Evolutionary conservation across 2,113 vertebrate genomes (phyloP).

Genomic region (Rattus norvegicus): GRCr8 NC_086025.1:136151501-136152000

Average conservation of each 20-base stretch:
- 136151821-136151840: background rate
- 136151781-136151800: background rate
- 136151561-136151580: background rate
- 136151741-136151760: background rate
- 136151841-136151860: background rate
- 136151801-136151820: background rate
- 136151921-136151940: background rate
- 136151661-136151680: background rate
- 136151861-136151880: background rate
- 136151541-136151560: background rate
- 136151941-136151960: background rate
- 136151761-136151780: background rate
- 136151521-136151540: background rate
- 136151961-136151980: slow-evolving; percentile 71
- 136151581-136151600: background rate
- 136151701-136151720: background rate
- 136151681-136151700: background rate
- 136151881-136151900: background rate
- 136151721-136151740: background rate
- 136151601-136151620: background rate
- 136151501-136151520: background rate
- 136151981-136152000: slow-evolving; percentile 74
- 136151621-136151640: background rate
- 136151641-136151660: background rate
- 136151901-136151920: background rate